Percentiles rank a stretch among this genome's conserved stretches.
Conservation (phyloP, 2,888 invertebrate species). For the Cremastinae sp. region DNA sequence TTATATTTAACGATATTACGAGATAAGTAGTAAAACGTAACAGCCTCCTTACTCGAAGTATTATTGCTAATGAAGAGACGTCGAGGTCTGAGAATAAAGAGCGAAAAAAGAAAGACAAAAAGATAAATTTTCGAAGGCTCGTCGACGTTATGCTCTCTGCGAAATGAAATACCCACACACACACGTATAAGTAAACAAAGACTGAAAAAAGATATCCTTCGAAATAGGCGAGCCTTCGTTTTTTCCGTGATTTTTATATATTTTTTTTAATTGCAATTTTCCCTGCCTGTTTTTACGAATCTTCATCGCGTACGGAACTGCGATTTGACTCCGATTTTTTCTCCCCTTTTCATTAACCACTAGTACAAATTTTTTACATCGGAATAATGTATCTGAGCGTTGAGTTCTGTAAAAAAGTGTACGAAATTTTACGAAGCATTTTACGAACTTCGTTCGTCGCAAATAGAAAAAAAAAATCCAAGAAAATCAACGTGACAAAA, state of each 20-base stretch:
- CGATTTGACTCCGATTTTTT: slow-evolving; percentile 10
- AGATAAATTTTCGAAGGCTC: slow-evolving; percentile 55
- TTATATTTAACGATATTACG: slow-evolving; percentile 21
- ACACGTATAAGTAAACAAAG: slow-evolving; percentile 67
- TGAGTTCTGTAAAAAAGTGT: slow-evolving; percentile 36
- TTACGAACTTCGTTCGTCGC: too few relatives aligned
- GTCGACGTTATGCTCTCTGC: slow-evolving; percentile 49
- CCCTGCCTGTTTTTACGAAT: not conserved
- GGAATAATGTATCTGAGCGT: slow-evolving; percentile 44
- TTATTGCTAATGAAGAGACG: slow-evolving; percentile 45
- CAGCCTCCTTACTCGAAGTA: slow-evolving; percentile 46
- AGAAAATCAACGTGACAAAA: slow-evolving; percentile 2
- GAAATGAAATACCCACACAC: slow-evolving; percentile 1
- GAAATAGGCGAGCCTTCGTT: slow-evolving; percentile 61
- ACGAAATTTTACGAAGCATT: not conserved
- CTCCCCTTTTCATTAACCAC: slow-evolving; percentile 49
- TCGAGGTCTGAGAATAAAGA: slow-evolving; percentile 5
- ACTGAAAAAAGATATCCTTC: slow-evolving; percentile 66
- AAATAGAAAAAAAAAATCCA: slow-evolving; percentile 4
- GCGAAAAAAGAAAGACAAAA: slow-evolving; percentile 47
- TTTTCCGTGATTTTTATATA: slow-evolving; percentile 5
- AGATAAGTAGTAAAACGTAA: slow-evolving; percentile 33
- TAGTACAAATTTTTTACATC: slow-evolving; percentile 64
- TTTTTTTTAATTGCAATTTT: slow-evolving; percentile 20
- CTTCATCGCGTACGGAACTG: slow-evolving; percentile 13